These are phyloP conservation scores for Mimas tiliae DNA, from an alignment of 2,888 invertebrate species.

Conservation along the genomic window DNA sequence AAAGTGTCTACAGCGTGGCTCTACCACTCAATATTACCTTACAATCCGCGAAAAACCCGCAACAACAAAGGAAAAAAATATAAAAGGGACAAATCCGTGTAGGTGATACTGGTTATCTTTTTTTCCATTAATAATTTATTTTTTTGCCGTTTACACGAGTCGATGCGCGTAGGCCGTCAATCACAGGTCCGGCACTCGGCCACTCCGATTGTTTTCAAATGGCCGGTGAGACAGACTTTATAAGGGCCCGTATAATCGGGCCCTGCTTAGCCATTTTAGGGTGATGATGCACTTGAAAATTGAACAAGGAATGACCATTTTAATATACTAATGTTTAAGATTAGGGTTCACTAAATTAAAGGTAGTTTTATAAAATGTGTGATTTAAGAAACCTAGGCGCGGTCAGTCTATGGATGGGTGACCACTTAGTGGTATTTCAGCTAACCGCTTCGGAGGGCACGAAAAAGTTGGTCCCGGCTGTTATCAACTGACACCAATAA, in stretches of 20 bases:
- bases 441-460: no score
- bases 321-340: neutral
- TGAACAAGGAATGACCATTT: neutral
- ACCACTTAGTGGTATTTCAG: no score
- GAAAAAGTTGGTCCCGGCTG: no score
- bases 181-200: slow-evolving; percentile 39
- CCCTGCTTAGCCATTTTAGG: slow-evolving; percentile 30
- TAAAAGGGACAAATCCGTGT: slow-evolving; percentile 20
- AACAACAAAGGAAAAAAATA: slow-evolving; percentile 3
- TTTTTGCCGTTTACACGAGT: slow-evolving; percentile 47
- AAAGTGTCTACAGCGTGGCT: no score
- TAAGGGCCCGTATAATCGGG: slow-evolving; percentile 57
- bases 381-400: no score
- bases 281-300: slow-evolving; percentile 10
- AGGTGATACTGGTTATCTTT: slow-evolving; percentile 20
- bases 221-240: slow-evolving; percentile 43
- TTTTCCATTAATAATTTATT: slow-evolving; percentile 36
- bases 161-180: slow-evolving; percentile 51
- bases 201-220: slow-evolving; percentile 67
- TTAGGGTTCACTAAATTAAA: neutral
- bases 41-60: slow-evolving; percentile 18
- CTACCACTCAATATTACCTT: no score
- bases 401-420: no score
- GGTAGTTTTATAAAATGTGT: no score
- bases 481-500: no score